These are phyloP conservation scores for Petromus typicus DNA, from an alignment of 2,113 vertebrate genomes.

Conservation along the genomic window DNA sequence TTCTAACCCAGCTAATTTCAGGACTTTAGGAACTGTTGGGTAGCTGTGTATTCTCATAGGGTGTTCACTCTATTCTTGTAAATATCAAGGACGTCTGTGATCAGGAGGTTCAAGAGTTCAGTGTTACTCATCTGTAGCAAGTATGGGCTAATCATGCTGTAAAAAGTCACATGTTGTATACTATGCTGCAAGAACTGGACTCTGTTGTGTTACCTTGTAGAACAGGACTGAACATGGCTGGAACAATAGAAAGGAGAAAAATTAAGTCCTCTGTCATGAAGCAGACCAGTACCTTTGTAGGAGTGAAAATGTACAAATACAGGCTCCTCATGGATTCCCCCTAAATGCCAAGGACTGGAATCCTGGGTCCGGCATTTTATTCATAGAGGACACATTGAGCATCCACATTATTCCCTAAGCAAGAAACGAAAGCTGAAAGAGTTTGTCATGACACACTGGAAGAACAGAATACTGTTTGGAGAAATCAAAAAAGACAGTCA, in stretches of 20 bases:
- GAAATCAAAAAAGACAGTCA: conserved; percentile 81
- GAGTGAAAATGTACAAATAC: conserved; percentile 91
- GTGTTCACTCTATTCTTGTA: conserved; percentile 90
- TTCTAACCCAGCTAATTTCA: no score
- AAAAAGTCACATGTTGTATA: conserved; percentile 89
- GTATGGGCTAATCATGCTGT: conserved; percentile 93
- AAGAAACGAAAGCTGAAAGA: conserved; percentile 70
- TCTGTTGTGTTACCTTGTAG: conserved; percentile 57
- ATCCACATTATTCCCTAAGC: conserved; percentile 50
- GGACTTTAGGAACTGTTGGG: no score
- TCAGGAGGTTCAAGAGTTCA: conserved; percentile 88
- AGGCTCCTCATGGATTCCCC: conserved; percentile 92
- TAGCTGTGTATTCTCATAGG: no score
- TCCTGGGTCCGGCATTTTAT: conserved; percentile 93
- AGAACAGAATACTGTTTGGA: conserved; percentile 80
- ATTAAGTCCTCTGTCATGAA: conserved; percentile 65
- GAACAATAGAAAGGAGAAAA: conserved; percentile 75
- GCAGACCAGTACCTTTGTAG: conserved; percentile 88
- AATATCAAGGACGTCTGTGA: conserved; percentile 90
- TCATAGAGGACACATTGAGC: conserved; percentile 91
- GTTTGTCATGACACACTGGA: conserved; percentile 69
- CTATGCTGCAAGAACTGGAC: conserved; percentile 91
- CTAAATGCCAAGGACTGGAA: conserved; percentile 94
- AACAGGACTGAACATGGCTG: conserved; percentile 62
- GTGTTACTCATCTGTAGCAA: conserved; percentile 90